Conservation (phyloP, 2,888 invertebrate genomes). For the Platycnemis pennipes region DNA sequence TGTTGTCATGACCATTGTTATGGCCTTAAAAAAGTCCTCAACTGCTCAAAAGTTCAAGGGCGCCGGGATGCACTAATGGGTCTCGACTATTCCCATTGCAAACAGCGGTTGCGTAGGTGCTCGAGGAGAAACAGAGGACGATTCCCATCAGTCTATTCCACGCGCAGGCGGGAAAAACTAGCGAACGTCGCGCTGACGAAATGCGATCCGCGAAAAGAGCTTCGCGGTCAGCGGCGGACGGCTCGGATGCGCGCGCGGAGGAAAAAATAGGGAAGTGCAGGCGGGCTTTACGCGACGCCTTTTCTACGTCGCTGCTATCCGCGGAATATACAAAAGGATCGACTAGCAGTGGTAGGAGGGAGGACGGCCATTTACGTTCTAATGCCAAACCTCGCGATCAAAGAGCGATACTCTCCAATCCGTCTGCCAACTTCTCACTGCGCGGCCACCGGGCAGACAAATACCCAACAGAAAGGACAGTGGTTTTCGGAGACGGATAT, state of each 20-base stretch:
- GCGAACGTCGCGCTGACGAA: neutral
- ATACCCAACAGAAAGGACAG: neutral
- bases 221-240: neutral
- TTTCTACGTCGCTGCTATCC: no score
- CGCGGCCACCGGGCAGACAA: neutral
- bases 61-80: neutral
- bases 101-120: slow-evolving; percentile 11
- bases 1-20: neutral
- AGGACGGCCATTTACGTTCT: no score
- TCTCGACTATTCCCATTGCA: neutral
- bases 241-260: neutral
- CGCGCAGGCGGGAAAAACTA: neutral
- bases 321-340: no score
- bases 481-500: neutral
- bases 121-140: slow-evolving; percentile 18
- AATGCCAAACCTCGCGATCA: no score
- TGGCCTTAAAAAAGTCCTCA: no score
- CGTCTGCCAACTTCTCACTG: no score
- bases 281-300: neutral
- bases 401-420: no score
- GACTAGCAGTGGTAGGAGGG: neutral
- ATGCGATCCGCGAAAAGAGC: neutral
- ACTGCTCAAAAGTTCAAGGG: neutral
- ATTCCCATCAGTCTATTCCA: neutral
- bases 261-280: neutral